A percentile compares a stretch with the other conserved stretches of the same genome.
Conservation (phyloP, 2,888 invertebrate species). For the Chaitophorus viminalis region DNA sequence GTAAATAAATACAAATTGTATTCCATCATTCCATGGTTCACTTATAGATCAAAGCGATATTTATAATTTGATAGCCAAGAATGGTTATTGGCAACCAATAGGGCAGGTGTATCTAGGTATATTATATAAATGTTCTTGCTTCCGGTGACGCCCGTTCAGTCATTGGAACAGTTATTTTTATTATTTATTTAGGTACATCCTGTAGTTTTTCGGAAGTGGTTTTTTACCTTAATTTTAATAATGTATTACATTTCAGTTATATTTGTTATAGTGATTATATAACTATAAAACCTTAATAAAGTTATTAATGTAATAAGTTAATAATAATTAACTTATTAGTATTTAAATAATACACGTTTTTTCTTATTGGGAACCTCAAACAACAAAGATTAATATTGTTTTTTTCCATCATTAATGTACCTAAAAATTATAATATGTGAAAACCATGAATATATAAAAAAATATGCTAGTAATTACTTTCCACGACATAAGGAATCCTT, state of each 20-base stretch:
- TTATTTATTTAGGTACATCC: conserved; percentile 35
- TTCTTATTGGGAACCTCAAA: too few relatives aligned
- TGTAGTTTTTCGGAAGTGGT: conserved; percentile 20
- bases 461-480: too few relatives aligned
- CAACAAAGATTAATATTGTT: too few relatives aligned
- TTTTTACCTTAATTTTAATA: conserved; percentile 3
- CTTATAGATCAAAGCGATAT: conserved; percentile 10
- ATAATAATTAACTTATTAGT: too few relatives aligned
- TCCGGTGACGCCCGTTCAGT: conserved; percentile 51
- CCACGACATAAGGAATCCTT: too few relatives aligned
- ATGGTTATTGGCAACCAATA: conserved; percentile 2
- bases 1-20: neutral
- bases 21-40: neutral
- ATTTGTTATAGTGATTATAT: neutral
- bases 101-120: conserved; percentile 43
- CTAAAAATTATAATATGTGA: too few relatives aligned
- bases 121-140: conserved; percentile 34
- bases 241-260: neutral
- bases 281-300: too few relatives aligned
- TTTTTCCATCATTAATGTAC: too few relatives aligned
- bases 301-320: too few relatives aligned
- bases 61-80: neutral
- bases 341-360: too few relatives aligned
- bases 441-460: too few relatives aligned
- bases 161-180: conserved; percentile 46